Evolutionary conservation across 2,888 invertebrate species (phyloP), one percentile per base, ranked within the genome.

Genomic region (Chamaedrilus cognettii): DNA sequence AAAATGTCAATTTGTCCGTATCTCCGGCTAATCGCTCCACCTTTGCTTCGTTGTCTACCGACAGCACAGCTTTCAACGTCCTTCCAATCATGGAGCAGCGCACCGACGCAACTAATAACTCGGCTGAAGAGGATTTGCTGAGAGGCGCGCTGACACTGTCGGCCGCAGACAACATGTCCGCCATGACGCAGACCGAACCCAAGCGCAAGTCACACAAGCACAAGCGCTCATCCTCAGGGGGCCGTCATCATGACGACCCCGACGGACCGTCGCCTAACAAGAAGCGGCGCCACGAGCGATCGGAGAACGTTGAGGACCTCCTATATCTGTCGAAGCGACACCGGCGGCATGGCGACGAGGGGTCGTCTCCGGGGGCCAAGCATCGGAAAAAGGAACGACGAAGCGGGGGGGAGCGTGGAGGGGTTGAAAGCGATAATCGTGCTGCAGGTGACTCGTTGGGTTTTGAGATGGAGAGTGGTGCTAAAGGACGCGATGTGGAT

Each of bases 151-250:
- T 19, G 11, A 7, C 19, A 23, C 15, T 23, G 11, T 11, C 28
- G 26, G 55, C 7, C 15, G 7, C 55, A 23, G 55, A 7, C 15
- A 23, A 7, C 26, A 19, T 19, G 15, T 23, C 15, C 11, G 73
- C 70, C 15, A 65, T 56, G n/a, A 64, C 68, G 55, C 66, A 60
- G 62, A 57, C 68, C 33, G 65, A 66, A 26, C 61, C 68, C 1
- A 64, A 55, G 34, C 34, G 31, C 11, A 62, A 49, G 31, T n/a
- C 26, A 19, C 57, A 35, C 7, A 67, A 64, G 34, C 51, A 55
- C 50, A 64, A 63, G 55, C 11, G 55, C 15, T 19, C 15, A 23
- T 19, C 15, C 19, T 11, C 15, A 19, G 55, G 26, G 28, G 26
- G 55, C 11, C 11, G 55, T 7, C 11, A 52, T 7, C 7, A 23